Conservation (phyloP, 2,797 vertebrate species). For the Schizopygopsis pylzovi region DNA sequence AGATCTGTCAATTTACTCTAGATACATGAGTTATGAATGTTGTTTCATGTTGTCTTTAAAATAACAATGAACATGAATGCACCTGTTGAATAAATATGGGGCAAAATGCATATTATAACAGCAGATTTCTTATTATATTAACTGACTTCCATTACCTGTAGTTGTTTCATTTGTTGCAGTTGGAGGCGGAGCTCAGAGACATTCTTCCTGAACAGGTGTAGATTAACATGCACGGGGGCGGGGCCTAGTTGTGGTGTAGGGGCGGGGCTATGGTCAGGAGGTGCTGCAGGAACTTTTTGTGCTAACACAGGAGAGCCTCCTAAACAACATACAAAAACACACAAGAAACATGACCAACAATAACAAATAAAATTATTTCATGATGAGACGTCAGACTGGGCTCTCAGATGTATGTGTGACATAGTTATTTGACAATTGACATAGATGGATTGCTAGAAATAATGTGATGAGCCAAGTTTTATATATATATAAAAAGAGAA, state of each 20-base stretch:
- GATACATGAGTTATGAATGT: not conserved
- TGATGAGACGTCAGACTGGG: not conserved
- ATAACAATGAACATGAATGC: not conserved
- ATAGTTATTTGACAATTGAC: not conserved
- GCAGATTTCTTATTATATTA: not conserved
- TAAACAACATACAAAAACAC: slow-evolving; percentile 60
- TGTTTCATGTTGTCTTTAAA: not conserved
- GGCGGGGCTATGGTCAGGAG: slow-evolving; percentile 66
- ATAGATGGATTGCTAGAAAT: not conserved
- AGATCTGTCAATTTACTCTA: not conserved
- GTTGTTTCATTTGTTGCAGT: slow-evolving; percentile 92
- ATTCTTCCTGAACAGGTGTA: slow-evolving; percentile 87
- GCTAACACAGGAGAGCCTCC: slow-evolving; percentile 77
- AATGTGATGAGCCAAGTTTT: not conserved
- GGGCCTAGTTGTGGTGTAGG: slow-evolving; percentile 53
- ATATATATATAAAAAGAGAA: no score
- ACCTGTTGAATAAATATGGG: not conserved
- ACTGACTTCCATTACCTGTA: slow-evolving; percentile 81
- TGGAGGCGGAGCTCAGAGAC: slow-evolving; percentile 91
- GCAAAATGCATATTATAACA: not conserved
- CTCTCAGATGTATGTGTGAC: not conserved
- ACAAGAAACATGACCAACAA: not conserved
- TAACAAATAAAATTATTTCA: not conserved
- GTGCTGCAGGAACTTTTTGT: slow-evolving; percentile 71
- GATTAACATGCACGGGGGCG: slow-evolving; percentile 81